Base-by-base conservation (phyloP, 1,140 invertebrate species). In the Charaxes varanes region DNA sequence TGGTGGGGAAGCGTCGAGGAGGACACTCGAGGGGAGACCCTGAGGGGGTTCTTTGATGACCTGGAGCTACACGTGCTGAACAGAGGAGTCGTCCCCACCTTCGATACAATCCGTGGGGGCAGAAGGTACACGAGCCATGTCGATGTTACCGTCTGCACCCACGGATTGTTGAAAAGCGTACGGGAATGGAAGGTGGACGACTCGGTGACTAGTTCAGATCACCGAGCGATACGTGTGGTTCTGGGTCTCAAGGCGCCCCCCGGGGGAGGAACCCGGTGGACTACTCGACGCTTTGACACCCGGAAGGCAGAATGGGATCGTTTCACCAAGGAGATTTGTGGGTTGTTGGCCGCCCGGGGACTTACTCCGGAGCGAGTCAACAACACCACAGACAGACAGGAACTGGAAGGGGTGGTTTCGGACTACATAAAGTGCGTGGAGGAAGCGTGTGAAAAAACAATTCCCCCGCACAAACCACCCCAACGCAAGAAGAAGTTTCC, bases 131-230 rank as follows among this genome's bases (percentile, higher is more conserved):
- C 19, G 5, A 62, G 58, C 18, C 12, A 26, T 6, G 43, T 62
- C 4, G 51, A 62, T 27, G 12, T 62, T 0, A 62, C 59, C 1
- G 45, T 40, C 2, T 62, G 54, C 22, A 22, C 48, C 0, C 33
- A n/a, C n/a, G n/a, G n/a, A n/a, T n/a, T n/a, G n/a, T n/a, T n/a
- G n/a, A n/a, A n/a, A n/a, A n/a, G n/a, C n/a, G n/a, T n/a, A n/a
- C n/a, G n/a, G n/a, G n/a, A n/a, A n/a, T n/a, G n/a, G n/a, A n/a
- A n/a, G n/a, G n/a, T n/a, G n/a, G n/a, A n/a, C n/a, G n/a, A n/a
- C n/a, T n/a, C n/a, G n/a, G n/a, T n/a, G n/a, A n/a, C n/a, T n/a
- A n/a, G n/a, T n/a, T n/a, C n/a, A 8, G 21, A 22, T 22, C 21
- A 22, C 21, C 6, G 21, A 22, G 21, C 3, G 3, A 22, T 22